Conservation (phyloP, 2,113 vertebrate species). For the Genyomyrus donnyi region DNA sequence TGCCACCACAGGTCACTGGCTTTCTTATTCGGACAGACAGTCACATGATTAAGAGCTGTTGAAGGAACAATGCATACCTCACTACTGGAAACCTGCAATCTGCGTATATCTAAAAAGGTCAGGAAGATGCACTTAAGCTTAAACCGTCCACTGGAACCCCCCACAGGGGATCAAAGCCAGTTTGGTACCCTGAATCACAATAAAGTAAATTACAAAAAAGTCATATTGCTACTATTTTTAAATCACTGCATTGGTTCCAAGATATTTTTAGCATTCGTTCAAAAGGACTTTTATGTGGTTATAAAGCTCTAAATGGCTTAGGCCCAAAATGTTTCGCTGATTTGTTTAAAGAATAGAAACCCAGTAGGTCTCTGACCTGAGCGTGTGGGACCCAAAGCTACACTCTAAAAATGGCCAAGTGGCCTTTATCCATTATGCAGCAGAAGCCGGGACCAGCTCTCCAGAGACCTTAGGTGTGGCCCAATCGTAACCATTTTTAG, state of each 20-base stretch:
- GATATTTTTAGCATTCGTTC: background rate
- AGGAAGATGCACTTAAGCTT: background rate
- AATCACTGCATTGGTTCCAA: background rate
- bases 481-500: background rate
- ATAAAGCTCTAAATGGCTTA: background rate
- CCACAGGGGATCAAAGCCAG: background rate
- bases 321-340: background rate
- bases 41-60: background rate
- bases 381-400: background rate
- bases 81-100: background rate
- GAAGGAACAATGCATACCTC: background rate
- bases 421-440: background rate
- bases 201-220: background rate
- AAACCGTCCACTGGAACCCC: background rate
- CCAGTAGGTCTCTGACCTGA: background rate
- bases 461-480: background rate
- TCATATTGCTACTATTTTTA: background rate
- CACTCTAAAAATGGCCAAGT: background rate
- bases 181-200: background rate
- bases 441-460: background rate
- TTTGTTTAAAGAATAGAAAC: background rate
- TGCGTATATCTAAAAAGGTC: background rate
- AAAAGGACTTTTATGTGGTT: background rate
- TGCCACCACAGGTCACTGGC: background rate
- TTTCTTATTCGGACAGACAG: background rate